Base-by-base conservation (phyloP, 2,113 vertebrate species). In the Rhadina sibilatrix region DNA sequence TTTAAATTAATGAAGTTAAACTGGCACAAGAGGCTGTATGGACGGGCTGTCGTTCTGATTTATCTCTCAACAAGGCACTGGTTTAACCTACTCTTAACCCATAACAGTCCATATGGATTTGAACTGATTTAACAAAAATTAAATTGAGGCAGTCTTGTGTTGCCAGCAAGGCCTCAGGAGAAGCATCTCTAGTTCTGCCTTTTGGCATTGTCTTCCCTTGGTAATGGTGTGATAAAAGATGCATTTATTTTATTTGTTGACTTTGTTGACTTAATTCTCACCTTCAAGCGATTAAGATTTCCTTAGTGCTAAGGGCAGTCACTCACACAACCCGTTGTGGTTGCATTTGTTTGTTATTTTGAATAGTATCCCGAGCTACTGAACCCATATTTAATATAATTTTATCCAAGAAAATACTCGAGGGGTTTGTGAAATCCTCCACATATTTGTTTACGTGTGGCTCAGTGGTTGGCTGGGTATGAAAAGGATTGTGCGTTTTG, bases 161-260 rank as follows among this genome's bases (percentile, higher is more conserved):
- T 96, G 91, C 71, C 66, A 95, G 71, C 21, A 22, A 95, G 59
- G 93, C 92, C 95, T 95, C 90, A 59, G 85, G 96, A 96, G 94
- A 96, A 91, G 33, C 82, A 65, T 96, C 91, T 94, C 81, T 87
- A 87, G 56, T 94, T 96, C 61, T 95, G 94, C 91, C 93, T 97
- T 96, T 95, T 96, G 90, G 82, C 94, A 59, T 89, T 95, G 83
- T 94, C 85, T 94, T 95, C 90, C 96, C 94, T 86, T 92, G 93
- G 91, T 89, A 96, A 89, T 82, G 40, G 57, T 85, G 78, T 82
- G 93, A 96, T 95, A 96, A 94, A 94, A 94, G 94, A 90, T 88
- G 87, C 74, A 76, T 96, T 96, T 94, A 92, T 96, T 96, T 94
- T 91, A 94, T 96, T 96, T 95, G 71, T 96, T 95, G 91, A 84